These are phyloP conservation scores for Hyperoodon ampullatus DNA, from an alignment of 2,113 vertebrate genomes.

Conservation along the genomic window DNA sequence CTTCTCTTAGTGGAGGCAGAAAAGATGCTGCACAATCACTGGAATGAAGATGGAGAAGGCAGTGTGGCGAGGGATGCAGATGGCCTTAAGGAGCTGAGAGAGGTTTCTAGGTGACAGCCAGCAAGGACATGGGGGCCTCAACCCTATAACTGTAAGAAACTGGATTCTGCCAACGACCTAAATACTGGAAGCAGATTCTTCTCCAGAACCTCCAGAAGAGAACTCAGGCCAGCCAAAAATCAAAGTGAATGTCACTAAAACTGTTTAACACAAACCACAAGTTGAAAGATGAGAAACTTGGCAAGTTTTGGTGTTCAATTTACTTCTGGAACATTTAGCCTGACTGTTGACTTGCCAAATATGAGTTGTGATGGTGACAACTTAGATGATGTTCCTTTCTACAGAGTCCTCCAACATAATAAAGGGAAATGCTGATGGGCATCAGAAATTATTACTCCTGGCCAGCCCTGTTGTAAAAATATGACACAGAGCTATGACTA, in stretches of 20 bases:
- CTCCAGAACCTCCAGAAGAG: background rate
- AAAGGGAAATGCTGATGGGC: background rate
- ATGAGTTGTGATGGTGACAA: background rate
- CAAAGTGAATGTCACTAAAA: background rate
- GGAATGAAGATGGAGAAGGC: background rate
- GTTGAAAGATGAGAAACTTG: background rate
- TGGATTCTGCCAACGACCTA: background rate
- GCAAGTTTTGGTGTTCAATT: background rate
- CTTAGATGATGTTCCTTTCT: constrained; percentile 47
- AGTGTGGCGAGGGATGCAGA: background rate
- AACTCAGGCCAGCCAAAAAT: background rate
- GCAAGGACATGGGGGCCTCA: background rate
- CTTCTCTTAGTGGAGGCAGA: background rate
- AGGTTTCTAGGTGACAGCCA: background rate
- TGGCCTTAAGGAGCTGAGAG: background rate
- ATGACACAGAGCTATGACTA: background rate
- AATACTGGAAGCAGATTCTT: background rate
- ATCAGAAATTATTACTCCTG: background rate
- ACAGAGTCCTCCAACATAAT: constrained; percentile 6
- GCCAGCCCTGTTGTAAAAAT: background rate
- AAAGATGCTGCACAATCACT: background rate
- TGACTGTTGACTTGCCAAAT: background rate
- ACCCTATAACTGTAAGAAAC: background rate
- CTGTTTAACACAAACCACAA: constrained; percentile 27
- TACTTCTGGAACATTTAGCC: constrained; percentile 5